Evolutionary conservation across 1,140 invertebrate species (phyloP).

Genomic region (Drosophila murphyi): DNA sequence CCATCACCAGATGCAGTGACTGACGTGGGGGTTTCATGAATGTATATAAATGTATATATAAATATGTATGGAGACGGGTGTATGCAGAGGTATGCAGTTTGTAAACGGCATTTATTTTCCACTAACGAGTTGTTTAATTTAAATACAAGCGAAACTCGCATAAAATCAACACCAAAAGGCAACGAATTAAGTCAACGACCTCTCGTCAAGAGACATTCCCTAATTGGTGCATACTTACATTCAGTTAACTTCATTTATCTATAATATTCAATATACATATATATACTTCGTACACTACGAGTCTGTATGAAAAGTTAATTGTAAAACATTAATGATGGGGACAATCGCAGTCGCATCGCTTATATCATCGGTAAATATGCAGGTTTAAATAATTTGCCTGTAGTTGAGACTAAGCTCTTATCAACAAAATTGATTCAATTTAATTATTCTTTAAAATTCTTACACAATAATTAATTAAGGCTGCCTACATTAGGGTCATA

Average conservation of each 20-base stretch:
- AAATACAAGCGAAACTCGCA: conserved; percentile 46
- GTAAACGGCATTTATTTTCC: conserved; percentile 73
- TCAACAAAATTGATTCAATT: not conserved
- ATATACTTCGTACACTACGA: not conserved
- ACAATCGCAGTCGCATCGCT: no score
- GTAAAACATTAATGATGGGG: not conserved
- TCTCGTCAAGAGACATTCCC: not conserved
- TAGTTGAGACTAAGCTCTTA: not conserved
- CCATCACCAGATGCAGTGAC: conserved; percentile 92
- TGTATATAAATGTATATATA: not conserved
- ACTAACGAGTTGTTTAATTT: conserved; percentile 82
- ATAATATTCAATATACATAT: not conserved
- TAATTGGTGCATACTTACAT: conserved; percentile 31
- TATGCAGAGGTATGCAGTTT: conserved; percentile 65
- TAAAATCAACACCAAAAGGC: conserved; percentile 48
- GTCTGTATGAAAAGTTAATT: not conserved
- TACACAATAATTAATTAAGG: not conserved
- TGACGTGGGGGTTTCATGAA: conserved; percentile 82
- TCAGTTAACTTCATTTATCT: conserved; percentile 1
- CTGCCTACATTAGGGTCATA: no score
- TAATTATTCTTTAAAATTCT: not conserved
- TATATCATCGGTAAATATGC: no score
- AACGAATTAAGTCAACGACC: conserved; percentile 52
- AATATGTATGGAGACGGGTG: not conserved
- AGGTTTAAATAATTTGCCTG: no score